These are phyloP conservation scores for Sesia bembeciformis DNA, from an alignment of 2,888 invertebrate species.

Conservation along the genomic window DNA sequence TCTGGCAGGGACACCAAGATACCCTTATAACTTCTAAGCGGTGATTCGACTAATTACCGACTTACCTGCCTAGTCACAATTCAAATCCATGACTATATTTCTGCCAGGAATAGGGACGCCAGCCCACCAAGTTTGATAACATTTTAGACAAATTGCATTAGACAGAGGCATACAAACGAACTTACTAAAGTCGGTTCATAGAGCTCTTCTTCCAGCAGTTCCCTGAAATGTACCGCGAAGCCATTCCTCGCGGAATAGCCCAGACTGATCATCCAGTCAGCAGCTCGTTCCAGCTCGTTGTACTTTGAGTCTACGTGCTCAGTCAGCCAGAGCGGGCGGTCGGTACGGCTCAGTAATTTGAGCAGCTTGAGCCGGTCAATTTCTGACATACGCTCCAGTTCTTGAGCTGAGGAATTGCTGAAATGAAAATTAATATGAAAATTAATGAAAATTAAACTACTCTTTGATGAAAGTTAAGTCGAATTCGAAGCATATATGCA, in stretches of 20 bases:
- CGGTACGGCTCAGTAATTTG: slow-evolving; percentile 29
- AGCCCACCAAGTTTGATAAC: too few relatives aligned
- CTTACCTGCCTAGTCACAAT: too few relatives aligned
- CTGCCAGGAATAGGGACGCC: too few relatives aligned
- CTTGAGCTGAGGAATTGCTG: slow-evolving; percentile 51
- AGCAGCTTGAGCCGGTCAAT: slow-evolving; percentile 36
- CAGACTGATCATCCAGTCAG: slow-evolving; percentile 82
- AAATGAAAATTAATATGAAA: slow-evolving; percentile 2
- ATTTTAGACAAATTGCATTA: too few relatives aligned
- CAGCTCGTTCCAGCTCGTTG: slow-evolving; percentile 68
- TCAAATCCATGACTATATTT: too few relatives aligned
- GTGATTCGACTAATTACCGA: too few relatives aligned
- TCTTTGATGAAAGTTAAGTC: too few relatives aligned
- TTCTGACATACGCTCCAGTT: slow-evolving; percentile 46
- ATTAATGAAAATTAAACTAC: neutral
- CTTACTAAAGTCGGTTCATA: slow-evolving; percentile 78
- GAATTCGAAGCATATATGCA: too few relatives aligned
- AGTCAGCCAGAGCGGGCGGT: slow-evolving; percentile 52
- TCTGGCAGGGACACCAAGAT: too few relatives aligned
- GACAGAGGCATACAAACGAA: slow-evolving; percentile 4
- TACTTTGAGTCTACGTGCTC: slow-evolving; percentile 23
- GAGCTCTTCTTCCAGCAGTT: slow-evolving; percentile 75
- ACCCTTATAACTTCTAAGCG: too few relatives aligned
- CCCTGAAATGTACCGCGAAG: slow-evolving; percentile 81
- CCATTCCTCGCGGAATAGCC: slow-evolving; percentile 84